Evolutionary conservation across 2,113 vertebrate genomes (phyloP).

Genomic region (Microcebus murinus): DNA sequence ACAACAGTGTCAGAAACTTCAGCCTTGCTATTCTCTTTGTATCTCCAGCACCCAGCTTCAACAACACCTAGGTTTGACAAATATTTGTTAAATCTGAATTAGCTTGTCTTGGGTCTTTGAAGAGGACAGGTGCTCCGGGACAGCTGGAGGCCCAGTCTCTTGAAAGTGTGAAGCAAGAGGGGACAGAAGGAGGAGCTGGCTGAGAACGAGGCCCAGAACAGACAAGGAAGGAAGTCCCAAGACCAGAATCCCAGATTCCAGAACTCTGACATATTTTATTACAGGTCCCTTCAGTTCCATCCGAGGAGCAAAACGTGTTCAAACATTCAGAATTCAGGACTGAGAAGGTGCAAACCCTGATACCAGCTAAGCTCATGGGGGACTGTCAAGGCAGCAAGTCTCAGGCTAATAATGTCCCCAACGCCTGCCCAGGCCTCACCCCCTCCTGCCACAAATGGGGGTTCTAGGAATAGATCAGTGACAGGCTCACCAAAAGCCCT

Average conservation of each 20-base stretch:
- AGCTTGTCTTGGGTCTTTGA: neutral
- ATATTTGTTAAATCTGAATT: constrained; percentile 23
- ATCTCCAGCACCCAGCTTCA: neutral
- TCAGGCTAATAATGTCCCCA: neutral
- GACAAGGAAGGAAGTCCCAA: neutral
- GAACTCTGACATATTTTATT: neutral
- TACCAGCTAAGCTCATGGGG: neutral
- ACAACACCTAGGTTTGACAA: neutral
- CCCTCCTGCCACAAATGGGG: neutral
- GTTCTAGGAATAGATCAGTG: neutral
- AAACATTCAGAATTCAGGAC: neutral
- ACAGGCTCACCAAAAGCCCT: no score
- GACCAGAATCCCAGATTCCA: neutral
- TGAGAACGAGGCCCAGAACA: neutral
- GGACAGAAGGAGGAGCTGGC: neutral
- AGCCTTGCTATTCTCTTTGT: neutral
- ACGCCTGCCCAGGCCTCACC: neutral
- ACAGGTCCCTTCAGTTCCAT: neutral
- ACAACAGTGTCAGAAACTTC: neutral
- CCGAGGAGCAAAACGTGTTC: neutral
- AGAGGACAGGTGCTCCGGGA: neutral
- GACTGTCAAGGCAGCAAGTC: neutral
- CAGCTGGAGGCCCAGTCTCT: neutral
- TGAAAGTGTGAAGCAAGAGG: neutral
- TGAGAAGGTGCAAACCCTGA: neutral